These are phyloP conservation scores for Lasioglossum morio DNA, from an alignment of 2,888 invertebrate genomes.

Conservation along the genomic window DNA sequence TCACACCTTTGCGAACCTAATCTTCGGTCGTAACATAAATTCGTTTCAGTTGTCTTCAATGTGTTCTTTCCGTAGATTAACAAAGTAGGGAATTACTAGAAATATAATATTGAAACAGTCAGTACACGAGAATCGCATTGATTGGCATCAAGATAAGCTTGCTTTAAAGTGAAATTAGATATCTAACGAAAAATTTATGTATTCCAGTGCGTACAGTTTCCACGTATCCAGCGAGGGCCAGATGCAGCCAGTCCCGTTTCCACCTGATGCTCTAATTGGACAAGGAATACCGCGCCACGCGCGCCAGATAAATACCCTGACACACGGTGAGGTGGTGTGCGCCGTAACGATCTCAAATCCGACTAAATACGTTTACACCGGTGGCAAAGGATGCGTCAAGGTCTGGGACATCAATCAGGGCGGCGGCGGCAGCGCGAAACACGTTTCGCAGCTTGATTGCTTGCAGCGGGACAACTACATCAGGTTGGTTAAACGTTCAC, in stretches of 20 bases:
- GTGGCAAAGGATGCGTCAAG: slow-evolving; percentile 98
- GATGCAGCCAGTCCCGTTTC: slow-evolving; percentile 97
- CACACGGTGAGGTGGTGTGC: slow-evolving; percentile 98
- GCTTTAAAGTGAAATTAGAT: background rate
- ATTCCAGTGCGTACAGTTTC: slow-evolving; percentile 95
- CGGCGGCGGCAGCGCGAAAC: slow-evolving; percentile 91
- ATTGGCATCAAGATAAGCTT: background rate
- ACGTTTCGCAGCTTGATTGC: slow-evolving; percentile 96
- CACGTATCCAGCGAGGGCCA: slow-evolving; percentile 96
- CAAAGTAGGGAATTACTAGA: no score
- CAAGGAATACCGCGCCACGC: slow-evolving; percentile 97
- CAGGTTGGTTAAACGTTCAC: slow-evolving; percentile 83
- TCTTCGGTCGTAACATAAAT: background rate
- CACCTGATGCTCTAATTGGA: slow-evolving; percentile 96
- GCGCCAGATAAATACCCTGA: slow-evolving; percentile 95
- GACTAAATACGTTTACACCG: slow-evolving; percentile 97
- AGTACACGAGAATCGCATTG: background rate
- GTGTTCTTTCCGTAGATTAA: no score
- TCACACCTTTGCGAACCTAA: background rate
- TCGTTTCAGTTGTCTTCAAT: no score
- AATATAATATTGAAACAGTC: no score
- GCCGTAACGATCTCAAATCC: slow-evolving; percentile 98
- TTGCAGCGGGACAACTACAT: slow-evolving; percentile 98
- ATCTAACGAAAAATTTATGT: slow-evolving; percentile 23
- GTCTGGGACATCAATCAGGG: slow-evolving; percentile 98